Evolutionary conservation across 2,888 invertebrate genomes (phyloP), one percentile per base, ranked within the genome.

Genomic region (Oligia fasciuncula): DNA sequence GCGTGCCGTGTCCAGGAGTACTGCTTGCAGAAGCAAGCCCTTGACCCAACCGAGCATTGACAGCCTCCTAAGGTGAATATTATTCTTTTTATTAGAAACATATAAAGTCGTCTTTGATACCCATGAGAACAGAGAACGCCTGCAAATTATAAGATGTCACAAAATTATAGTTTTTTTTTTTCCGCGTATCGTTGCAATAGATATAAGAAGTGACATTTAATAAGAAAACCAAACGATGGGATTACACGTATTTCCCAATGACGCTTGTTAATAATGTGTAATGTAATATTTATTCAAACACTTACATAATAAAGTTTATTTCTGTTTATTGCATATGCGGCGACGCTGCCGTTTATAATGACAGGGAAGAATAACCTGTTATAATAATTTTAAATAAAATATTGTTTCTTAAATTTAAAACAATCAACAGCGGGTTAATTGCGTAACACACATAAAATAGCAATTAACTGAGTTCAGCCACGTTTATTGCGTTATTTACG

Each of bases 261-360:
- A 29, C 29, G 29, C 29, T 29, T 29, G 29, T 29, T 29, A 29
- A 29, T 29, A 29, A 43, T 67, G 49, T 62, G 46, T 49, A 54
- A 54, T 46, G 69, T 73, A 66, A 70, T 84, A 80, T 82, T 84
- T 84, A 84, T 62, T 73, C 13, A 60, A 46, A 65, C 60, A 65
- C 66, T 54, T 81, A 54, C n/a, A 69, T 63, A 65, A 60, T 70
- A 60, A 46, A 13, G 57, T 70, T 54, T 77, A 67, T 75, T 75
- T 82, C 1, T 51, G 60, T 81, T 54, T 60, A 51, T 5, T 49
- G 40, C 40, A 13, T 51, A 60, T 0, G 51, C n/a, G 35, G 51
- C 8, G 40, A 57, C 1, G 11, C 29, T 29, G 29, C 29, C 29
- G 29, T 29, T 29, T 29, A 1, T 29, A 29, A 29, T 29, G 29